Percentiles rank a stretch among this genome's conserved stretches.
Evolutionary conservation across 2,113 vertebrate genomes (phyloP).

Genomic region (Falco punctatus): DNA sequence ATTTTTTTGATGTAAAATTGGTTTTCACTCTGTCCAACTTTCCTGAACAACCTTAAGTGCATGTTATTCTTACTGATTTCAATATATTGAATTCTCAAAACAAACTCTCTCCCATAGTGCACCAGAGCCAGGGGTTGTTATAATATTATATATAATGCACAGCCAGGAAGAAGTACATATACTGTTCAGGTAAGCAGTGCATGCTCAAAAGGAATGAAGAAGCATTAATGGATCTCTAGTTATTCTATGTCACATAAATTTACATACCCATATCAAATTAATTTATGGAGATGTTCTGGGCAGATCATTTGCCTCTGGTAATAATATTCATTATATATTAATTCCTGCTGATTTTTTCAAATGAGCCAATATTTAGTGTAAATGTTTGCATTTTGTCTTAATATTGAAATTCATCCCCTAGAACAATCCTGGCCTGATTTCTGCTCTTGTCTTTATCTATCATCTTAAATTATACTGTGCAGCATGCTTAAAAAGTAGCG

Average conservation of each 20-base stretch:
- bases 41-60: neutral
- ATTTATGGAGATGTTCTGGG: neutral
- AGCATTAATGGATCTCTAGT: neutral
- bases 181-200: neutral
- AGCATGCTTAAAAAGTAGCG: neutral
- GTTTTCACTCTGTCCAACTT: neutral
- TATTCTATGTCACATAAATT: neutral
- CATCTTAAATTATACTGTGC: neutral
- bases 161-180: neutral
- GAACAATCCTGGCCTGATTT: neutral
- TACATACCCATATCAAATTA: neutral
- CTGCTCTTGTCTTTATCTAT: neutral
- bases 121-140: neutral
- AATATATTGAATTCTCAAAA: neutral
- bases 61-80: neutral
- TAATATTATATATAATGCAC: neutral
- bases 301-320: neutral
- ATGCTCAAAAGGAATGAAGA: neutral
- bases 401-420: neutral
- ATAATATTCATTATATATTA: neutral
- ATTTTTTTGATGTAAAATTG: neutral
- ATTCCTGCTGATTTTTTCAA: neutral
- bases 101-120: neutral
- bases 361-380: neutral
- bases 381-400: neutral